Percentiles rank a stretch among this genome's conserved stretches.
These are phyloP conservation scores for Danio choprae DNA, from an alignment of 2,797 vertebrate genomes.

Conservation along the genomic window DNA sequence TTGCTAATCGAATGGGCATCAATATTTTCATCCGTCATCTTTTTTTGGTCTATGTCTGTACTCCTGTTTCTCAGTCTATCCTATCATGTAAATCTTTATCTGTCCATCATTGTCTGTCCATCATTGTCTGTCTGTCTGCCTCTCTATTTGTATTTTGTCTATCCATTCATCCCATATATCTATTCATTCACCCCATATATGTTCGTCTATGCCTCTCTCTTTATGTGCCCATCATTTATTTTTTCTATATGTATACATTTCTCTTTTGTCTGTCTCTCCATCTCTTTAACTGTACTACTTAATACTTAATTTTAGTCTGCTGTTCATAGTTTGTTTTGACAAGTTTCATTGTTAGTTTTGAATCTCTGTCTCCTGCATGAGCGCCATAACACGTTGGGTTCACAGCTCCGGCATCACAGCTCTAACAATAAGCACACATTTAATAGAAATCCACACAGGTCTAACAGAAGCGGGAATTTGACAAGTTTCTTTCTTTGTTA, in stretches of 20 bases:
- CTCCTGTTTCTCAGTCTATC: no score
- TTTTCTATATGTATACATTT: no score
- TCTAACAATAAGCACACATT: conserved; percentile 12
- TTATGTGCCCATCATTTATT: no score
- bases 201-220: background rate
- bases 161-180: no score
- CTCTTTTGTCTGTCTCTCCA: background rate
- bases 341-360: background rate
- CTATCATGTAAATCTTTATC: background rate
- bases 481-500: conserved; percentile 45
- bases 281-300: background rate
- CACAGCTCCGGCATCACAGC: background rate
- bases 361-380: background rate
- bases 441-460: conserved; percentile 19
- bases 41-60: no score
- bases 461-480: conserved; percentile 17
- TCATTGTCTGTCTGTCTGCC: no score
- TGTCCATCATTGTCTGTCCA: no score
- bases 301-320: no score
- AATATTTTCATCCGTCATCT: background rate
- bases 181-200: no score
- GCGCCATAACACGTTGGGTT: no score
- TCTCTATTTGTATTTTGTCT: no score
- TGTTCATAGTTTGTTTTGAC: background rate
- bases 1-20: background rate